Evolutionary conservation across 2,888 invertebrate species (phyloP).

Genomic region (Andrena minutula): DNA sequence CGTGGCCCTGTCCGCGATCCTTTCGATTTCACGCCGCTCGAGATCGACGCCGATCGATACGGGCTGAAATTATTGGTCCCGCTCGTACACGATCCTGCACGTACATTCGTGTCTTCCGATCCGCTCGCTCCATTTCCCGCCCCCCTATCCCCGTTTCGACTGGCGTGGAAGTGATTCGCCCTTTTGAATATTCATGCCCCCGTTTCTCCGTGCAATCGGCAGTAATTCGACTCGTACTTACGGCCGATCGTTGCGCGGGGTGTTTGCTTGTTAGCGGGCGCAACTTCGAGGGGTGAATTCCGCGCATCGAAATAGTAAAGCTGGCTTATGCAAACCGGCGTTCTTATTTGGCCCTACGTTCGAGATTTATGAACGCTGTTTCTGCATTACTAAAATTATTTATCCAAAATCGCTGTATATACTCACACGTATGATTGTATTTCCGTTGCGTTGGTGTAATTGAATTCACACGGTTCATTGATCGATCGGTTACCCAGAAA

Average conservation of each 20-base stretch:
- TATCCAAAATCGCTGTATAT: not conserved
- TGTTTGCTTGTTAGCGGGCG: not conserved
- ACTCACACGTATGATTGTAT: not conserved
- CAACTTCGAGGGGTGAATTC: not conserved
- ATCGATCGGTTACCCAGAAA: not conserved
- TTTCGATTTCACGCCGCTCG: conserved; percentile 49
- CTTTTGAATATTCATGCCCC: conserved; percentile 30
- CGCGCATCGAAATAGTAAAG: not conserved
- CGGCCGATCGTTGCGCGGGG: not conserved
- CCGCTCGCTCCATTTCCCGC: conserved; percentile 20
- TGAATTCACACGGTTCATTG: not conserved
- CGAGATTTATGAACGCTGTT: not conserved
- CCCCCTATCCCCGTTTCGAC: not conserved
- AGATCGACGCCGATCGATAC: conserved; percentile 53
- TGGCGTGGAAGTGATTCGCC: conserved; percentile 36
- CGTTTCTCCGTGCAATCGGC: conserved; percentile 6
- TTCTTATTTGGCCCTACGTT: not conserved
- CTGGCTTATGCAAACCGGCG: not conserved
- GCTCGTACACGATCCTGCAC: conserved; percentile 10
- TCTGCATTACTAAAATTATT: not conserved
- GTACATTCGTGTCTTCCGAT: conserved; percentile 11
- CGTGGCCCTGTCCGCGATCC: conserved; percentile 20
- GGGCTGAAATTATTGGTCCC: conserved; percentile 51
- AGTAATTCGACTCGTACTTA: conserved; percentile 19
- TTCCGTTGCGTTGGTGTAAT: not conserved